Evolutionary conservation across 2,113 vertebrate genomes (phyloP), one percentile per base, ranked within the genome.

Genomic region (Epinephelus moara): DNA sequence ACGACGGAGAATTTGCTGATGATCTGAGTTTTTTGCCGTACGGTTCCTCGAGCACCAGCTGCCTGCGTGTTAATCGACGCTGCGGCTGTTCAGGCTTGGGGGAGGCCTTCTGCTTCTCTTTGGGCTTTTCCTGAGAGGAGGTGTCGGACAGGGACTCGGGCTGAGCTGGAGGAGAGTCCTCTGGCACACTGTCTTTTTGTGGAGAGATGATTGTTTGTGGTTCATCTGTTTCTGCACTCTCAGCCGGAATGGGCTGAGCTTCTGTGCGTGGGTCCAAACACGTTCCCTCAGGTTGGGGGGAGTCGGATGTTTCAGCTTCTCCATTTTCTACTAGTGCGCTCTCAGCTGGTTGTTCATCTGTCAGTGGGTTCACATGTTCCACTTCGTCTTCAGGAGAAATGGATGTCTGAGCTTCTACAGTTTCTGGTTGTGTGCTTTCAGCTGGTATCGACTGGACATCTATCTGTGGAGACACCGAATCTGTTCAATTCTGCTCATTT

Each of bases 21-120:
- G 85, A 90, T 49, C 84, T 62, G 57, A 88, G 83, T 75, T 77
- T 91, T 86, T 72, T 88, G 18, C 25, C 52, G 0, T 84, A 90
- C 0, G 52, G 67, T 63, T 81, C n/a, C 4, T 88, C 72, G 0
- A 87, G 45, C 23, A 68, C 30, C 2, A 91, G 82, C 21, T 75
- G 75, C 74, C 82, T 72, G 53, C 86, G 88, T 2, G 74, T 71
- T 14, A 6, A 0, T 60, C 42, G 66, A 7, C 19, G 81, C 49
- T 2, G 2, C 0, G 14, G 60, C 19, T 57, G 42, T 8, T 50
- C 55, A 0, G 2, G 50, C 15, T 4, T 3, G 0, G 52, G 61
- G 23, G 86, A 76, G 2, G 55, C 37, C 9, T 47, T 49, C 57
- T 37, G 78, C 25, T 68, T 84, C 52, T 75, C 50, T 33, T 69